These are phyloP conservation scores for Phainopepla nitens DNA, from an alignment of 2,113 vertebrate genomes.

Conservation along the genomic window DNA sequence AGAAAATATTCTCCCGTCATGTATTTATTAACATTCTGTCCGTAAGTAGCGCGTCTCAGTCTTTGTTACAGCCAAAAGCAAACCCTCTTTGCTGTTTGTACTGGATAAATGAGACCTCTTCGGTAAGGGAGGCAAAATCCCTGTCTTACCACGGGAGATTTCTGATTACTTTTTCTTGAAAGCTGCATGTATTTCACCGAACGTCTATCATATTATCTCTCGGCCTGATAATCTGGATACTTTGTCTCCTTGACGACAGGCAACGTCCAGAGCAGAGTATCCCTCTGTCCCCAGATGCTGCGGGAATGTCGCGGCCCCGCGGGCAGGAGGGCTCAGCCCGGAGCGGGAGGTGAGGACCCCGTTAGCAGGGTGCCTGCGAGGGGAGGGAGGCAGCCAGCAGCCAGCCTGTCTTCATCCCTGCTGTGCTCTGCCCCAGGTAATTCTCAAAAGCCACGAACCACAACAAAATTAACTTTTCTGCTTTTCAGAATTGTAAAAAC, in stretches of 20 bases:
- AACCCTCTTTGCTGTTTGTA: constrained; percentile 29
- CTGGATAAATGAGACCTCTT: constrained; percentile 17
- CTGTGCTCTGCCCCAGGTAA: not conserved
- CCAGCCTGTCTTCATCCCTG: not conserved
- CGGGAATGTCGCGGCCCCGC: not conserved
- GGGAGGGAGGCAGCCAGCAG: not conserved
- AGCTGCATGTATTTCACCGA: not conserved
- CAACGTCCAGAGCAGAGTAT: not conserved
- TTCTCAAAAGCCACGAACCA: not conserved
- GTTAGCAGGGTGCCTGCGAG: not conserved
- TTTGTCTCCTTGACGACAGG: constrained; percentile 57
- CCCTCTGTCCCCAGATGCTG: not conserved
- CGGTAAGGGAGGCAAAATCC: not conserved
- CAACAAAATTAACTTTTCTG: not conserved
- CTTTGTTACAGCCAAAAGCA: not conserved
- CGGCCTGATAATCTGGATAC: not conserved
- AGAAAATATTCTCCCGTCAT: not conserved
- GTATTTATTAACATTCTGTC: constrained; percentile 17
- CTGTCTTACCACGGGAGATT: not conserved
- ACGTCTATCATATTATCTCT: not conserved
- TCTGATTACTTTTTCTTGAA: constrained; percentile 2
- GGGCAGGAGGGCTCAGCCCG: not conserved
- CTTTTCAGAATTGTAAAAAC: constrained; percentile 16
- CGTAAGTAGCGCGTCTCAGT: constrained; percentile 5
- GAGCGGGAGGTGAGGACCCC: not conserved